Evolutionary conservation across 1,140 invertebrate genomes (phyloP).

Genomic region (Drosophila pseudoobscura): DNA sequence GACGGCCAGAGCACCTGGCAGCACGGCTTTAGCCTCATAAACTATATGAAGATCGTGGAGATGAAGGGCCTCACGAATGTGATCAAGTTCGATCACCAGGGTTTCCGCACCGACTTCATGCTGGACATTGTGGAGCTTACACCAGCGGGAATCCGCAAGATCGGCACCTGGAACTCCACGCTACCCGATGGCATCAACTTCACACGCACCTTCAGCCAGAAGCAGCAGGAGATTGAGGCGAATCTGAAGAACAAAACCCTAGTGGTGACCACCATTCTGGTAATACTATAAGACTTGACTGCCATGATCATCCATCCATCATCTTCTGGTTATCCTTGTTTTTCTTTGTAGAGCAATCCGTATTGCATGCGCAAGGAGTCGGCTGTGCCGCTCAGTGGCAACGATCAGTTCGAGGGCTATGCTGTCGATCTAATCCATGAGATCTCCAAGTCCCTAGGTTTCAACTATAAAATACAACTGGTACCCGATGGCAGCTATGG

Average conservation of each 20-base stretch:
- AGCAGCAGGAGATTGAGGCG: conserved; percentile 92
- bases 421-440: conserved; percentile 93
- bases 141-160: conserved; percentile 91
- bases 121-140: conserved; percentile 95
- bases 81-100: conserved; percentile 97
- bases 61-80: conserved; percentile 95
- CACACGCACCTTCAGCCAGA: conserved; percentile 92
- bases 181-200: conserved; percentile 92
- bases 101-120: conserved; percentile 95
- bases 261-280: conserved; percentile 95
- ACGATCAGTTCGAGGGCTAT: conserved; percentile 95
- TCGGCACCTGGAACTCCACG: conserved; percentile 94
- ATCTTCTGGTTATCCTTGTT: too few relatives aligned
- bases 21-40: conserved; percentile 96
- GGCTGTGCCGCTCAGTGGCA: conserved; percentile 90
- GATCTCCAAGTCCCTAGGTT: conserved; percentile 93
- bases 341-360: conserved; percentile 89
- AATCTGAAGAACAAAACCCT: conserved; percentile 96
- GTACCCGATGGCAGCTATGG: conserved; percentile 93
- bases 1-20: conserved; percentile 96
- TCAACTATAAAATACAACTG: conserved; percentile 94
- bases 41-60: conserved; percentile 98
- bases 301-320: too few relatives aligned
- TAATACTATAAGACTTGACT: conserved; percentile 71
- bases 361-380: conserved; percentile 96